These are phyloP conservation scores for Camponotus fellah DNA, from an alignment of 2,888 invertebrate genomes.

Conservation along the genomic window DNA sequence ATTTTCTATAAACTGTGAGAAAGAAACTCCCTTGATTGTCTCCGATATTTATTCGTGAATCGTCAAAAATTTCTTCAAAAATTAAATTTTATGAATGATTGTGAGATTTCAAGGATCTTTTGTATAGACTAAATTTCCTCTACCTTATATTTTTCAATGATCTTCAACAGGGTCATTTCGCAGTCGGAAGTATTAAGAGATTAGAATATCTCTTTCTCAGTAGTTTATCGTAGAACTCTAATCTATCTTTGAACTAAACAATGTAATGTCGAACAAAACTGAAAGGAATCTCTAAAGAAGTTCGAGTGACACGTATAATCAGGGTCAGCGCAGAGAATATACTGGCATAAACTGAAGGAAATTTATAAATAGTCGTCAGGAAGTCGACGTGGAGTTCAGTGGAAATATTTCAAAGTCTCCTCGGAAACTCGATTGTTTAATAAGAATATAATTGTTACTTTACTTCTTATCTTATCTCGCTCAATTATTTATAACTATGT, in stretches of 20 bases:
- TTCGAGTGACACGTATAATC: slow-evolving; percentile 10
- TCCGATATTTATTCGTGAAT: slow-evolving; percentile 35
- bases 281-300: slow-evolving; percentile 26
- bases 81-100: slow-evolving; percentile 39
- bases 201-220: slow-evolving; percentile 51
- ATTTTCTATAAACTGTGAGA: slow-evolving; percentile 60
- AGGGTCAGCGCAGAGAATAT: slow-evolving; percentile 15
- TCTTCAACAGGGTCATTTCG: slow-evolving; percentile 12
- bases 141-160: slow-evolving; percentile 19
- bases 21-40: not conserved
- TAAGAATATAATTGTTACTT: not conserved
- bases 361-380: slow-evolving; percentile 61
- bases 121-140: slow-evolving; percentile 23
- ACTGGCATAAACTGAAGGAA: slow-evolving; percentile 56
- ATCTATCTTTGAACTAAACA: slow-evolving; percentile 49
- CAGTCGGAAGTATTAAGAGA: slow-evolving; percentile 58
- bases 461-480: not conserved
- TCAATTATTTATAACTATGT: not conserved
- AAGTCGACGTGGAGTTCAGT: slow-evolving; percentile 68
- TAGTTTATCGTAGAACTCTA: slow-evolving; percentile 49
- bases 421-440: not conserved
- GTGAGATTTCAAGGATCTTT: slow-evolving; percentile 15
- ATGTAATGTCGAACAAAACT: slow-evolving; percentile 36
- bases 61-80: slow-evolving; percentile 44
- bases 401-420: slow-evolving; percentile 71